phyloP scores from a whole-genome alignment of 2,113 vertebrate genomes.

The Psophia crepitans region DNA sequence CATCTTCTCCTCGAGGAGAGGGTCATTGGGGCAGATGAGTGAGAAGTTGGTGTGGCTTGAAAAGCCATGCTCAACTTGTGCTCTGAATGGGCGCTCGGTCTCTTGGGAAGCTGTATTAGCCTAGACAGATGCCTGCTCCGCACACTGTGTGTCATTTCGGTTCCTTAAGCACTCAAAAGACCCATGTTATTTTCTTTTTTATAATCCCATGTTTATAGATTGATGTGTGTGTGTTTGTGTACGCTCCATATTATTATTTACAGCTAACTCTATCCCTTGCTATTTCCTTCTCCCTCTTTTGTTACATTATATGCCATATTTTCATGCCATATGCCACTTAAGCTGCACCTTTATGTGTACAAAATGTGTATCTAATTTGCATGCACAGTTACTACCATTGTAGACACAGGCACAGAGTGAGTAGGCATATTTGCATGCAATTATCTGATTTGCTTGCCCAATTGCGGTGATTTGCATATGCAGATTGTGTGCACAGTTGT shows the following conservation, averaged over 20 bases:
- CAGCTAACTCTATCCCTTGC: constrained; percentile 41
- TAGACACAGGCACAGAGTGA: constrained; percentile 56
- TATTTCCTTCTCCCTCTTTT: constrained; percentile 54
- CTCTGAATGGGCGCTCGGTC: not conserved
- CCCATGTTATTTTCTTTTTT: not conserved
- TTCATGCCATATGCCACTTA: constrained; percentile 61
- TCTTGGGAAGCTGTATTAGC: not conserved
- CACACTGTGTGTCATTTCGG: not conserved
- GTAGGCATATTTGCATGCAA: constrained; percentile 67
- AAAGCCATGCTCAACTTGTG: not conserved
- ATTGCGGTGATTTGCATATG: constrained; percentile 57
- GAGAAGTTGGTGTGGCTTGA: not conserved
- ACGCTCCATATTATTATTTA: constrained; percentile 54
- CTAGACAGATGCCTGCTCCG: not conserved
- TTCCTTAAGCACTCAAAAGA: not conserved
- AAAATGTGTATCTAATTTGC: constrained; percentile 64
- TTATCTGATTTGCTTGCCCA: constrained; percentile 70
- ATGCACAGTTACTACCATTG: constrained; percentile 66
- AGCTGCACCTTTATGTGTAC: constrained; percentile 66
- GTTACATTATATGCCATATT: constrained; percentile 57
- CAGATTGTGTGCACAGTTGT: constrained; percentile 60
- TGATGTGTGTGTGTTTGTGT: constrained; percentile 37
- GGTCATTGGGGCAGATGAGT: not conserved
- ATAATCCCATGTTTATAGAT: constrained; percentile 10
- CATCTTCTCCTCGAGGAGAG: not conserved